Evolutionary conservation across 1,140 invertebrate genomes (phyloP).

Genomic region (Asobara japonica): DNA sequence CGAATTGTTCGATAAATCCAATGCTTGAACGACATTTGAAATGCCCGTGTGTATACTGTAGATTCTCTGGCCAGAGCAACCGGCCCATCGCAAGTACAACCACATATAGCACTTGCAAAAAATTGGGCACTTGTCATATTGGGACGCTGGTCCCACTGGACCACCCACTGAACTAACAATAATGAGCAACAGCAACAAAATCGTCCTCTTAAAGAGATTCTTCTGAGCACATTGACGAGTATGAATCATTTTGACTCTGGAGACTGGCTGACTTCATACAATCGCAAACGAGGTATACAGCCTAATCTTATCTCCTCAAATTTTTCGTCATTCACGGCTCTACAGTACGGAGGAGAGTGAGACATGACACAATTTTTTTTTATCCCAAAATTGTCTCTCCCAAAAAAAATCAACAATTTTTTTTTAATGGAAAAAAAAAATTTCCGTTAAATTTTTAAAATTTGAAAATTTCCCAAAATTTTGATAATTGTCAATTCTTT

Average conservation of each 20-base stretch:
- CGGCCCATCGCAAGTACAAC: conserved; percentile 37
- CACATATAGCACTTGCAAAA: conserved; percentile 38
- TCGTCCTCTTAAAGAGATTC: background rate
- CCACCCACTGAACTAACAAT: background rate
- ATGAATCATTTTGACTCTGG: background rate
- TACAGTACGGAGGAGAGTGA: background rate
- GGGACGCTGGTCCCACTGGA: background rate
- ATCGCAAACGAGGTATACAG: background rate
- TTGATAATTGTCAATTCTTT: too few species aligned
- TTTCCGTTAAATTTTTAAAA: too few species aligned
- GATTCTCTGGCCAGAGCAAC: conserved; percentile 53
- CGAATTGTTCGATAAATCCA: conserved; percentile 59
- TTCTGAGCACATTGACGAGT: background rate
- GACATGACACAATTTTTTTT: too few species aligned
- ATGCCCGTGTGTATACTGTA: conserved; percentile 53
- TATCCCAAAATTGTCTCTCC: too few species aligned
- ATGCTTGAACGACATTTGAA: conserved; percentile 47
- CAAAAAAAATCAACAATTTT: background rate
- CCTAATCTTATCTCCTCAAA: conserved; percentile 5
- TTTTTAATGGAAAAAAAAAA: background rate
- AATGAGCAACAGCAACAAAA: background rate
- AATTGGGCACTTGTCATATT: conserved; percentile 23
- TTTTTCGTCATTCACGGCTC: background rate
- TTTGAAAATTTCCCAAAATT: too few species aligned
- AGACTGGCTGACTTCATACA: background rate